Evolutionary conservation across 2,113 vertebrate species (phyloP), one percentile per base, ranked within the genome.

Genomic region (Hippocampus mohnikei): DNA sequence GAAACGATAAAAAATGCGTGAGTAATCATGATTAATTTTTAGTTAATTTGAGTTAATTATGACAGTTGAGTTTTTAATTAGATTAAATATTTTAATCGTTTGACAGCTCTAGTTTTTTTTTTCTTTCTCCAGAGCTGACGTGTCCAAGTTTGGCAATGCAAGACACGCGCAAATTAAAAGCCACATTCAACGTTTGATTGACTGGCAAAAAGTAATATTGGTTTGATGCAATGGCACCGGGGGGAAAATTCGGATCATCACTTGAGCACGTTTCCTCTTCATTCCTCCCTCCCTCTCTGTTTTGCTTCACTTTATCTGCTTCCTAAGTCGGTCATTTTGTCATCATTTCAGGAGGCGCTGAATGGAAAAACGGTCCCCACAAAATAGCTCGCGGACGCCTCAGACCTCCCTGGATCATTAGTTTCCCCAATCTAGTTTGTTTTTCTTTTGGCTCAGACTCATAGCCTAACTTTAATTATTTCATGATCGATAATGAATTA

Each of bases 401-500:
- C 63, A 80, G 64, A 81, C 40, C 69, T 70, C 41, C 37, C 61
- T 29, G 70, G 42, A 72, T 86, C 81, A 77, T 85, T 78, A 78
- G 66, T 72, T 69, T 11, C 66, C 66, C 1, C 18, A 59, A 83
- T 83, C 68, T 70, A 73, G 83, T 79, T 81, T 74, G 52, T 74
- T 37, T 61, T 61, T 37, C 77, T 70, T 58, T 66, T 48, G 18
- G 52, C 69, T 73, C 55, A 42, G 29, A 25, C 78, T 80, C 61
- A 69, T 61, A 71, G 48, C 41, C 67, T 50, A 68, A 53, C 23
- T 67, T 72, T 81, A 67, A 75, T 72, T 61, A 58, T 53, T 78
- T 70, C 72, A 61, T 59, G 70, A 73, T 87, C 87, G 84, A 84
- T 81, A 88, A 80, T 77, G 67, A 81, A 78, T 84, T 78, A 75